Evolutionary conservation across 2,797 vertebrate genomes (phyloP).

Genomic region (Heliangelus exortis): DNA sequence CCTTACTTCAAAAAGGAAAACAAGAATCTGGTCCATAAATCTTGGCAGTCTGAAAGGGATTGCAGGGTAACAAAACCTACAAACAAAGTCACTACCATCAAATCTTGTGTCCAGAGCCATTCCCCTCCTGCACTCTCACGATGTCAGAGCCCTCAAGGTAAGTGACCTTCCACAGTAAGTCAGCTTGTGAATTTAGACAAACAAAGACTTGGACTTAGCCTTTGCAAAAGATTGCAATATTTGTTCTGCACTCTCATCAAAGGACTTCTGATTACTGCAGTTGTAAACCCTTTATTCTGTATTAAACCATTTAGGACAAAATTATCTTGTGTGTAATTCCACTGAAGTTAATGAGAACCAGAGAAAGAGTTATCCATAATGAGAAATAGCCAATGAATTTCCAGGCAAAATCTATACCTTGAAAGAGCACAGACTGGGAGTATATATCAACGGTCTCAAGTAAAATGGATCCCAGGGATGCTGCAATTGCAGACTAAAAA

Average conservation of each 20-base stretch:
- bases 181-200: background rate
- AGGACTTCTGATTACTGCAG: background rate
- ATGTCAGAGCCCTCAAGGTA: background rate
- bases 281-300: background rate
- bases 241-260: background rate
- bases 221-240: background rate
- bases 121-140: background rate
- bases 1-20: conserved; percentile 22
- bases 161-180: background rate
- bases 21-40: background rate
- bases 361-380: background rate
- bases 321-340: background rate
- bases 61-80: background rate
- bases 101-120: background rate
- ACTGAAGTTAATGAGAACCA: background rate
- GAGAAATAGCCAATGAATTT: background rate
- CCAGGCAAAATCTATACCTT: background rate
- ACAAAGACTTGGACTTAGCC: background rate
- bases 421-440: background rate
- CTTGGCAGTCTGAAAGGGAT: background rate
- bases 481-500: background rate
- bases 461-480: background rate
- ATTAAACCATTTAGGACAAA: background rate
- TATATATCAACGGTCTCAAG: background rate
- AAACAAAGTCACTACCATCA: background rate